These are phyloP conservation scores for Heliconius ismenius DNA, from an alignment of 2,888 invertebrate species.

Conservation along the genomic window DNA sequence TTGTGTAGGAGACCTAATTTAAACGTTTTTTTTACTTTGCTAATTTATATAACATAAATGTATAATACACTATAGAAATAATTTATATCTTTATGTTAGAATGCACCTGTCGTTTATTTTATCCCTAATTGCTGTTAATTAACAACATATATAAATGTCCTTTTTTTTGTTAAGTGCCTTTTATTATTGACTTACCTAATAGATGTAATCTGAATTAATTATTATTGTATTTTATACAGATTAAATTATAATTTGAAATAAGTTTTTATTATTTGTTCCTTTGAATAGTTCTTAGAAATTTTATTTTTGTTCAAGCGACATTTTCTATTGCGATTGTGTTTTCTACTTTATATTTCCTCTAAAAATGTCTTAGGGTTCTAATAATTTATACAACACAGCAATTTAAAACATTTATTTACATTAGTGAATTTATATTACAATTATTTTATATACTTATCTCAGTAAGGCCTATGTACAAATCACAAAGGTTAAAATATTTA, in stretches of 20 bases:
- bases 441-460: slow-evolving; percentile 46
- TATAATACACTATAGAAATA: neutral
- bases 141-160: neutral
- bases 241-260: slow-evolving; percentile 61
- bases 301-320: too few species aligned
- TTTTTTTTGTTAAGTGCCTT: slow-evolving; percentile 21
- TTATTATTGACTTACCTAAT: slow-evolving; percentile 24
- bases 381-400: slow-evolving; percentile 28
- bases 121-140: neutral
- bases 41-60: slow-evolving; percentile 22
- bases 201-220: slow-evolving; percentile 48
- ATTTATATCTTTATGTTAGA: slow-evolving; percentile 16
- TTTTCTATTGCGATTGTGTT: neutral
- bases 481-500: slow-evolving; percentile 56
- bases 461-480: slow-evolving; percentile 59
- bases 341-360: neutral
- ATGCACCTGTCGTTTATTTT: neutral
- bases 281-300: neutral
- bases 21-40: slow-evolving; percentile 34
- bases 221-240: slow-evolving; percentile 72
- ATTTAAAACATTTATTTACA: slow-evolving; percentile 56
- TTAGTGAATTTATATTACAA: slow-evolving; percentile 44
- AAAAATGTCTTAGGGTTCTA: neutral
- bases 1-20: slow-evolving; percentile 37
- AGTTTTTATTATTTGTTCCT: slow-evolving; percentile 37